Evolutionary conservation across 2,797 vertebrate species (phyloP), one percentile per base, ranked within the genome.

Genomic region (Syndactyla subalaris): DNA sequence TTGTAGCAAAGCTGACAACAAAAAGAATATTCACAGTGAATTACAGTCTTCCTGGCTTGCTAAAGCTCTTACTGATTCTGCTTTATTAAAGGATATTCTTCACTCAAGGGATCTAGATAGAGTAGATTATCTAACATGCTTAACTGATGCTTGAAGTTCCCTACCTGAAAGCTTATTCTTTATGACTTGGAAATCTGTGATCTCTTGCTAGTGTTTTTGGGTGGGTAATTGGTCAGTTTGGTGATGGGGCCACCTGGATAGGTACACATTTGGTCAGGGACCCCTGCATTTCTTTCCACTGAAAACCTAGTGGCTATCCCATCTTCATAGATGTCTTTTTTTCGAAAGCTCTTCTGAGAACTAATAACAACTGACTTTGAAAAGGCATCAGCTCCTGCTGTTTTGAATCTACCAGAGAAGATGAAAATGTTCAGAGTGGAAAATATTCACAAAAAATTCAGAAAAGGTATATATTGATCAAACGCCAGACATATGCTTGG

Each of bases 61-160:
- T 89, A 76, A 94, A 94, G 81, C 74, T 95, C 88, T 71, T 85
- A 85, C 59, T 71, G 73, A 77, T 95, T 95, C 70, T 61, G 48
- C 59, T 93, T 94, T 94, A 89, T 92, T 93, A 92, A 95, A 89
- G 67, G 71, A 97, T 94, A 85, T 91, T 91, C 52, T 88, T 72
- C 89, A 92, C 92, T 91, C 88, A 43, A 45, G 71, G 59, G 80
- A 76, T 92, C 95, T 85, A 95, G 93, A 92, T 92, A 75, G 83
- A 94, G 92, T 49, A 90, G 91, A 85, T 96, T 95, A 89, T 91
- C 93, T 92, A 96, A 96, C 67, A 54, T 46, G 59, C 67, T 78
- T 61, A 90, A 92, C 54, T 85, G 67, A 88, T 74, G 41, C 77
- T 82, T 87, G 43, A 84, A 78, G 18, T 90, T 93, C 67, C 27